Base-by-base conservation (phyloP, 1,140 invertebrate genomes). In the Drosophila seguyi region DNA sequence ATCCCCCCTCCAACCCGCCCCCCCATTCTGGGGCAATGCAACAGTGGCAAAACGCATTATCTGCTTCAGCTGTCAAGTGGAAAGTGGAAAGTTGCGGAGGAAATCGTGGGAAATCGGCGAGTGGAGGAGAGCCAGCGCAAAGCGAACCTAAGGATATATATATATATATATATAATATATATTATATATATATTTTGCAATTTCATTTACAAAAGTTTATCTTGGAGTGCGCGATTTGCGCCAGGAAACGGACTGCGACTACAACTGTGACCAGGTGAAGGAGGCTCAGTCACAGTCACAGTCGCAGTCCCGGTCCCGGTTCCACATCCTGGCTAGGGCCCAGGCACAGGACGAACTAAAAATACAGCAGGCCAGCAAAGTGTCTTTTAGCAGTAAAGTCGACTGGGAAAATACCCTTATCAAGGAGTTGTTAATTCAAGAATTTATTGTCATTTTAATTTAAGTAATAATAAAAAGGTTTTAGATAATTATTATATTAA, bases 201-300 rank as follows among this genome's bases (percentile, higher is more conserved):
- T 87, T 87, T 88, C 84, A 88, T 87, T 87, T 87, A 87, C 84
- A 87, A 87, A 87, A 87, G 84, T 87, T 88, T 87, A 87, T 83
- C 84, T 77, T 83, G 76, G 78, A 87, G 84, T 77, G 79, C 79
- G 75, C 83, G 82, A 79, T 79, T 82, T 53, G 65, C 39, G 58
- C 41, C 60, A 60, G 75, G 55, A 58, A 78, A 71, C 60, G 47
- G 73, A 45, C 68, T 48, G 65, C 62, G 67, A 71, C 60, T 38
- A 14, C 27, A 29, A 42, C 22, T 69, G 62, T 48, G 48, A 71
- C 52, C 53, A 72, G 68, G 68, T 67, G 44, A n/a, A 66, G 60
- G 60, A 47, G 65, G 65, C 60, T 36, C 60, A 60, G 34, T 55
- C 52, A 38, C 52, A 55, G 52, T 38, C 34, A 25, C 18, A 52